phyloP scores from a whole-genome alignment of 1,140 invertebrate genomes.

The Pseudomyrmex pallidus region DNA sequence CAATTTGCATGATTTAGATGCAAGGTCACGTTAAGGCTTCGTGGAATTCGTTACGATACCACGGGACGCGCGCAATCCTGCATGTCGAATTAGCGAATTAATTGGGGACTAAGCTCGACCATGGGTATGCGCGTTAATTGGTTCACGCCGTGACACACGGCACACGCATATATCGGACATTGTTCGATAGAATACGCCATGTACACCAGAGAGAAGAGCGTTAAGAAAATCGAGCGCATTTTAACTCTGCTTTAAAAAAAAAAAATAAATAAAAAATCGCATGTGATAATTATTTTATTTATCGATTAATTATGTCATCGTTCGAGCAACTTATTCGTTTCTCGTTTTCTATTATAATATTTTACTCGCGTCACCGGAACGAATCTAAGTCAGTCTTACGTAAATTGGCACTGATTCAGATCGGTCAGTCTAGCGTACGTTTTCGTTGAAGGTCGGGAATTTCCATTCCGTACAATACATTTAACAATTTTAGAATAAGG shows the following conservation, averaged over 20 bases:
- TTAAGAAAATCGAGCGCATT: neutral
- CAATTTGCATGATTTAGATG: constrained; percentile 63
- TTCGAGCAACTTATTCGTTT: neutral
- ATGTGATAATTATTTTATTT: neutral
- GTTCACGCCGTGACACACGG: neutral
- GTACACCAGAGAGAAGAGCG: too few species aligned
- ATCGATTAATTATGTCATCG: neutral
- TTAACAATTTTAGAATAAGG: constrained; percentile 15
- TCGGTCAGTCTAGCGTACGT: constrained; percentile 26
- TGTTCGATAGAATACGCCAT: neutral
- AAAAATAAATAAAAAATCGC: neutral
- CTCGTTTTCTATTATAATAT: constrained; percentile 2
- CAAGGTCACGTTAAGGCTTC: constrained; percentile 52
- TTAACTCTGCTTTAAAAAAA: neutral
- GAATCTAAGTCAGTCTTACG: constrained; percentile 54
- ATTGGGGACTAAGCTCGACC: constrained; percentile 48
- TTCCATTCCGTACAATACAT: constrained; percentile 28
- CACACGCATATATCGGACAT: neutral
- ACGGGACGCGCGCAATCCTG: constrained; percentile 27
- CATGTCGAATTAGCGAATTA: constrained; percentile 61
- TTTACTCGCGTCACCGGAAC: constrained; percentile 9
- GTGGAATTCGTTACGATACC: constrained; percentile 60
- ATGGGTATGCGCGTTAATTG: constrained; percentile 46
- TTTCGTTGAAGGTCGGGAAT: constrained; percentile 51
- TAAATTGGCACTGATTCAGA: constrained; percentile 64